Evolutionary conservation across 2,888 invertebrate genomes (phyloP).

Genomic region (Nomada flava): DNA sequence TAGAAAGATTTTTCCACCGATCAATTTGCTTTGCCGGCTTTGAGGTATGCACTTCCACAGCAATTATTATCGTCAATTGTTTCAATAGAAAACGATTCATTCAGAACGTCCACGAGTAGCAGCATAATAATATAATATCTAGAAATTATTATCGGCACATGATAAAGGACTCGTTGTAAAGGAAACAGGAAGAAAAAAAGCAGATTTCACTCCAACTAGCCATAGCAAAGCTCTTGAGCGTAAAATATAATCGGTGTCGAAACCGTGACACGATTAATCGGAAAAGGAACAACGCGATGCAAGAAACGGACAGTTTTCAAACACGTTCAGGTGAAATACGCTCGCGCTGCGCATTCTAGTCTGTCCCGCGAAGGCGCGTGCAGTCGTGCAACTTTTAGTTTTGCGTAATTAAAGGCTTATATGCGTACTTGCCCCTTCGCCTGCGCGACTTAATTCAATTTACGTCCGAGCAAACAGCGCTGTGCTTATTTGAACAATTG

Average conservation of each 20-base stretch:
- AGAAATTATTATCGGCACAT: too few relatives aligned
- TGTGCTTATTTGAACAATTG: not conserved
- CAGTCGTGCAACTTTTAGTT: slow-evolving; percentile 49
- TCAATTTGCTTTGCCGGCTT: too few relatives aligned
- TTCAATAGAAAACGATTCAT: too few relatives aligned
- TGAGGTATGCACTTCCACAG: too few relatives aligned
- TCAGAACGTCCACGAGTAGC: too few relatives aligned
- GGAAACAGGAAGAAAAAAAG: not conserved
- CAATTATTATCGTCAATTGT: too few relatives aligned
- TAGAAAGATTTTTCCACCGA: too few relatives aligned
- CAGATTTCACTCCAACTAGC: not conserved
- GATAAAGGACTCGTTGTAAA: not conserved
- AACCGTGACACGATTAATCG: slow-evolving; percentile 50
- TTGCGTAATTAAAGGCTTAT: slow-evolving; percentile 54
- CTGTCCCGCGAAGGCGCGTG: slow-evolving; percentile 13
- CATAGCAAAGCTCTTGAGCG: not conserved
- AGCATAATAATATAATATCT: too few relatives aligned
- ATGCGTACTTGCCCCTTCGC: slow-evolving; percentile 45
- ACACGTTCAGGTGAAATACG: slow-evolving; percentile 37
- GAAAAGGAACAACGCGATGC: slow-evolving; percentile 22
- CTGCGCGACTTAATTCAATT: slow-evolving; percentile 26
- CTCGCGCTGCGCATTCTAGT: slow-evolving; percentile 20
- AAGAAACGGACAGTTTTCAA: slow-evolving; percentile 22
- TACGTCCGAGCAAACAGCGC: slow-evolving; percentile 1
- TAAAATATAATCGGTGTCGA: slow-evolving; percentile 28